These are phyloP conservation scores for Psittacula echo DNA, from an alignment of 2,797 vertebrate species.

Conservation along the genomic window DNA sequence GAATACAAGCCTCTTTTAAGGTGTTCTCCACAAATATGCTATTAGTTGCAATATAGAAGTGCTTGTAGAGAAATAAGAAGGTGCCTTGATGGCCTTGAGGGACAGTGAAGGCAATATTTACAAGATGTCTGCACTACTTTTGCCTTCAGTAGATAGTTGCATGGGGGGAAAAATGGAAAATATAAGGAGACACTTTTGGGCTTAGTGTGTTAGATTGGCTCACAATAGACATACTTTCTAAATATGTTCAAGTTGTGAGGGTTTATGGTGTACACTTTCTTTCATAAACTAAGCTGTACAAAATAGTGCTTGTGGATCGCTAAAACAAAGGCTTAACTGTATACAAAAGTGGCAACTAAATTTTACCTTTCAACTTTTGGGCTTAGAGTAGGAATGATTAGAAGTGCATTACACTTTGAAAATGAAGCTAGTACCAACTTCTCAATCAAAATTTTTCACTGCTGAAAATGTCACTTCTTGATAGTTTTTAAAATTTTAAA, in stretches of 20 bases:
- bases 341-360: background rate
- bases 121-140: background rate
- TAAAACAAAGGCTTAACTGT: background rate
- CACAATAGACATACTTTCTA: background rate
- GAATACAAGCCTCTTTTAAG: background rate
- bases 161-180: background rate
- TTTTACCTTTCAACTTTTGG: background rate
- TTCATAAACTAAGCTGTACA: background rate
- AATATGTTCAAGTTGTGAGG: background rate
- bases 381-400: background rate
- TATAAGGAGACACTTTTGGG: background rate
- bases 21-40: background rate
- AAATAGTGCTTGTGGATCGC: background rate
- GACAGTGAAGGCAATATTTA: background rate
- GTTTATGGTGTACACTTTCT: background rate
- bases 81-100: background rate
- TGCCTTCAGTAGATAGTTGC: constrained; percentile 22
- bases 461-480: background rate
- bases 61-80: background rate
- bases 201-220: background rate
- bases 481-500: background rate
- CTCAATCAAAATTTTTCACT: background rate
- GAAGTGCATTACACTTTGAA: background rate
- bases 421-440: background rate
- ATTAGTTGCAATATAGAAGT: background rate